phyloP scores from a whole-genome alignment of 2,888 invertebrate species.

The Agriotes lineatus region DNA sequence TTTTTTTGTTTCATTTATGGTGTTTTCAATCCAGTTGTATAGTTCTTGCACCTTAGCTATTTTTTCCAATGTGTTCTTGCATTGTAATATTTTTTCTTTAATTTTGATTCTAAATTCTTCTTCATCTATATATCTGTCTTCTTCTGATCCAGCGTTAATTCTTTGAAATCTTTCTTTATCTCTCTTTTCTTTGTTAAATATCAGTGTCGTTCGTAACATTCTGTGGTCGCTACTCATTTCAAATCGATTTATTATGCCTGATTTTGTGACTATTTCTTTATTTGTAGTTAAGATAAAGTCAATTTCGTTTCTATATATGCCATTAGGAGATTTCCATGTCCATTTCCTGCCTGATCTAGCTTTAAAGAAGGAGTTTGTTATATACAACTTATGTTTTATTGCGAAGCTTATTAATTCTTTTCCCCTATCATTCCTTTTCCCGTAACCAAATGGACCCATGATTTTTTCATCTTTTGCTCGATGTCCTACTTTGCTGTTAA shows the following conservation, averaged over 20 bases:
- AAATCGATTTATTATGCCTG: neutral
- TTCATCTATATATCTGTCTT: too few species aligned
- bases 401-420: neutral
- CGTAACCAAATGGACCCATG: neutral
- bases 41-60: too few species aligned
- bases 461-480: neutral
- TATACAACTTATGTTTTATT: neutral
- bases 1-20: too few species aligned
- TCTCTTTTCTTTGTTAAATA: too few species aligned
- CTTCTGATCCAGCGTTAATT: too few species aligned
- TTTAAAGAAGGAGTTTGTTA: neutral
- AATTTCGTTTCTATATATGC: neutral
- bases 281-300: neutral
- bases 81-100: too few species aligned
- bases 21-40: too few species aligned
- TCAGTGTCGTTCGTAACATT: too few species aligned
- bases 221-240: neutral
- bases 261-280: neutral
- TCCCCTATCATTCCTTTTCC: neutral
- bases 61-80: too few species aligned
- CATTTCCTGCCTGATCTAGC: neutral
- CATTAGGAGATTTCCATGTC: neutral
- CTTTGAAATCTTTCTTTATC: too few species aligned
- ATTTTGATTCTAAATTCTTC: too few species aligned
- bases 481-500: neutral